A percentile compares a stretch with the other conserved stretches of the same genome.
These are phyloP conservation scores for Patiria pectinifera DNA, from an alignment of 53 echinoderm and acorn worm species.

Conservation along the genomic window DNA sequence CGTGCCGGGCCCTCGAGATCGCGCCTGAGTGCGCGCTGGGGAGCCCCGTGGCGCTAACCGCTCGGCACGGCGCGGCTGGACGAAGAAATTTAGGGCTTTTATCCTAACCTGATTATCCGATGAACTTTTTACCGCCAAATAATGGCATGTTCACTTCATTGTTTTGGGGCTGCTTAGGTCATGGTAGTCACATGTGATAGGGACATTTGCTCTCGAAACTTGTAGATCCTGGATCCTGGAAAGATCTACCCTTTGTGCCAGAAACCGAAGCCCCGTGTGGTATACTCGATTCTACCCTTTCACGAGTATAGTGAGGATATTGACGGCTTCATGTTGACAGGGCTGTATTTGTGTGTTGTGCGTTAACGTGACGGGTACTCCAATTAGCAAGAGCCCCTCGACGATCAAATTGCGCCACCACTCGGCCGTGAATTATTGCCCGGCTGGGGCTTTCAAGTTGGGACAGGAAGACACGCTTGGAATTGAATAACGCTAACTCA, in stretches of 20 bases:
- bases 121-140: neutral
- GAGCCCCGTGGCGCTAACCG: neutral
- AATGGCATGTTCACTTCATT: neutral
- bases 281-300: too few species aligned
- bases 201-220: neutral
- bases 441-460: neutral
- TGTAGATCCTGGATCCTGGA: too few species aligned
- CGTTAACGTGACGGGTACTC: neutral
- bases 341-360: neutral
- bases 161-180: neutral
- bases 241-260: too few species aligned
- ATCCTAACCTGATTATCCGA: neutral
- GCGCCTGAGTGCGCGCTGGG: neutral
- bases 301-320: too few species aligned
- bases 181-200: neutral
- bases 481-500: neutral
- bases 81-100: neutral
- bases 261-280: too few species aligned
- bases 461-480: neutral
- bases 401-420: constrained; percentile 5
- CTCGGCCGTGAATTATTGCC: neutral
- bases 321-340: too few species aligned
- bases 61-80: neutral
- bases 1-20: neutral
- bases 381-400: neutral